Evolutionary conservation across 2,888 invertebrate genomes (phyloP), one percentile per base, ranked within the genome.

Genomic region (Digitonthophagus gazella): DNA sequence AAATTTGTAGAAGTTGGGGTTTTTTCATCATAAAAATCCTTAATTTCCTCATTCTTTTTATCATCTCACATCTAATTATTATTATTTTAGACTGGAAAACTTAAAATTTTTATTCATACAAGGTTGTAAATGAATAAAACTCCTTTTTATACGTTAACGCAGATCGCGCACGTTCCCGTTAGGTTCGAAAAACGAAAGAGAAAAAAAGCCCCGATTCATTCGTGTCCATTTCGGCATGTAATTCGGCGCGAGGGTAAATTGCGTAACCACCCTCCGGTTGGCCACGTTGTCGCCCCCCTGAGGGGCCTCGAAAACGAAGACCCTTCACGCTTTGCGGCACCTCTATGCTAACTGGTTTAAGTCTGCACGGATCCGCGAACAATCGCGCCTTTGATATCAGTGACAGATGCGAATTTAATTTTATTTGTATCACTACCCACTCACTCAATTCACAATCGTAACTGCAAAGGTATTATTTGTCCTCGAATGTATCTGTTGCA

Each of bases 321-420:
- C 77, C 77, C 78, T 82, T 82, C 78, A 80, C 81, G 81, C 81
- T 79, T 77, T 79, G 77, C 73, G 78, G 80, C 75, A 77, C 80
- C 78, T 81, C 80, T 80, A 82, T 81, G 76, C 80, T 82, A 82
- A 82, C 81, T 80, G 80, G 82, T 81, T 81, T 82, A 82, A 80
- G 80, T 76, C 79, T 77, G 75, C 80, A 78, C 80, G 80, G 81
- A 81, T 81, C 80, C 77, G 71, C 73, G 74, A 76, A 79, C 79
- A 79, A 78, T 79, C 76, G 76, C 76, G 76, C 75, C 76, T 76
- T 78, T 79, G 78, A 82, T 81, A 82, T 81, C 81, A 79, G 77
- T 80, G 82, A 80, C 83, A 83, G 83, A 82, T 83, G 82, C 77
- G 80, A 75, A 77, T 77, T 76, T 75, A 73, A 76, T 76, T 74